Conservation (phyloP, 2,888 invertebrate species). For the Orthosia gothica region DNA sequence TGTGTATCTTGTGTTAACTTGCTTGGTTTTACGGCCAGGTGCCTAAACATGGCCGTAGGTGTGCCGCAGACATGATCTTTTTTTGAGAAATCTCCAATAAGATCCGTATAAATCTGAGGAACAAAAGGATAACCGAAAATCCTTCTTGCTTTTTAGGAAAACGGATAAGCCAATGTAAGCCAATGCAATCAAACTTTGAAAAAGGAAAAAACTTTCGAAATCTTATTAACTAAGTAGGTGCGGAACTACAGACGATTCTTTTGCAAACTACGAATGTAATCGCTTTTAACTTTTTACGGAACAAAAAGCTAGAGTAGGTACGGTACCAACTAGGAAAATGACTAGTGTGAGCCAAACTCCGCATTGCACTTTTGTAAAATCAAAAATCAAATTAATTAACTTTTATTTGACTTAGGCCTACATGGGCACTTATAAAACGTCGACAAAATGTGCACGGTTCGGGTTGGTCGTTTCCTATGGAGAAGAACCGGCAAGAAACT, state of each 20-base stretch:
- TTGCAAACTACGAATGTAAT: constrained; percentile 28
- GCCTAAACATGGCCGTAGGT: too few relatives aligned
- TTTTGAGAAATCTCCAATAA: not conserved
- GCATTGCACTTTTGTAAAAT: constrained; percentile 69
- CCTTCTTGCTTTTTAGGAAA: not conserved
- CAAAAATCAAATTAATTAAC: too few relatives aligned
- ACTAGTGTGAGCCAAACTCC: constrained; percentile 55
- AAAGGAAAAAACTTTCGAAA: constrained; percentile 1
- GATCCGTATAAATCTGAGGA: not conserved
- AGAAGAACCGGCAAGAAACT: too few relatives aligned
- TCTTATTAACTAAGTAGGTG: constrained; percentile 4
- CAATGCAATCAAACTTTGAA: too few relatives aligned
- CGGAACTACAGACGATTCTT: not conserved
- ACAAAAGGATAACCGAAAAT: not conserved
- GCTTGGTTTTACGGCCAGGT: not conserved
- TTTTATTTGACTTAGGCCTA: too few relatives aligned
- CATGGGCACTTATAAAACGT: too few relatives aligned
- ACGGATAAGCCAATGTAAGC: too few relatives aligned
- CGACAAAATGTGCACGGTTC: too few relatives aligned
- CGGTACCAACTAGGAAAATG: constrained; percentile 38
- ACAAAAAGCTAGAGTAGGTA: constrained; percentile 36
- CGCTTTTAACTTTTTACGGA: constrained; percentile 42
- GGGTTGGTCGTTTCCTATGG: too few relatives aligned
- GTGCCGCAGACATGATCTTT: not conserved
- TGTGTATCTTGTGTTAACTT: not conserved